phyloP scores from a whole-genome alignment of 2,888 invertebrate species.

The Piscicola geometra region DNA sequence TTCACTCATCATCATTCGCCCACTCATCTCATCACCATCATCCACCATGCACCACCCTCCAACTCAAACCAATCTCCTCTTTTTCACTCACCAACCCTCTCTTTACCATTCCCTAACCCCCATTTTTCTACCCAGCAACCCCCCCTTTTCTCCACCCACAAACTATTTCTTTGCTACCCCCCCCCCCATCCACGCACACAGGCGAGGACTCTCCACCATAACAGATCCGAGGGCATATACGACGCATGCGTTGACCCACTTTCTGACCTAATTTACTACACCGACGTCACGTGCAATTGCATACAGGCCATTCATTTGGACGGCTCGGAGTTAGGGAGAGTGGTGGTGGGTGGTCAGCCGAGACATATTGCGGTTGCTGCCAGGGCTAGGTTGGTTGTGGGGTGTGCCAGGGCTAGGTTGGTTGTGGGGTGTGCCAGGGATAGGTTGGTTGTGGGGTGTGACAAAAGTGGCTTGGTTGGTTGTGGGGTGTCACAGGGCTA shows the following conservation, averaged over 20 bases:
- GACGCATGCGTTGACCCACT: conserved; percentile 81
- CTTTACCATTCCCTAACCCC: no score
- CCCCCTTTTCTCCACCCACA: conserved; percentile 71
- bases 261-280: conserved; percentile 81
- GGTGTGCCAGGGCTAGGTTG: not conserved
- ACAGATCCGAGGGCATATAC: conserved; percentile 52
- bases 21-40: no score
- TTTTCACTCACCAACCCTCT: no score
- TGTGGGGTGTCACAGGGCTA: no score
- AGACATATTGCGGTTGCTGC: conserved; percentile 78
- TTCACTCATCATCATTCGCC: no score
- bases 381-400: conserved; percentile 65
- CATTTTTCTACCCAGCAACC: conserved; percentile 79
- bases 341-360: conserved; percentile 71
- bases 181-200: not conserved
- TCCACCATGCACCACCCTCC: no score
- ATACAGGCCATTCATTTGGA: conserved; percentile 81
- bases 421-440: no score
- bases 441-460: no score
- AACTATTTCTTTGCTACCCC: not conserved
- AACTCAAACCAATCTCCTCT: no score
- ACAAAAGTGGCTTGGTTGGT: no score
- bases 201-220: not conserved
- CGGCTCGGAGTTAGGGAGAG: conserved; percentile 60
- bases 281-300: conserved; percentile 73